Evolutionary conservation across 2,888 invertebrate genomes (phyloP).

Genomic region (Aethes cnicana): DNA sequence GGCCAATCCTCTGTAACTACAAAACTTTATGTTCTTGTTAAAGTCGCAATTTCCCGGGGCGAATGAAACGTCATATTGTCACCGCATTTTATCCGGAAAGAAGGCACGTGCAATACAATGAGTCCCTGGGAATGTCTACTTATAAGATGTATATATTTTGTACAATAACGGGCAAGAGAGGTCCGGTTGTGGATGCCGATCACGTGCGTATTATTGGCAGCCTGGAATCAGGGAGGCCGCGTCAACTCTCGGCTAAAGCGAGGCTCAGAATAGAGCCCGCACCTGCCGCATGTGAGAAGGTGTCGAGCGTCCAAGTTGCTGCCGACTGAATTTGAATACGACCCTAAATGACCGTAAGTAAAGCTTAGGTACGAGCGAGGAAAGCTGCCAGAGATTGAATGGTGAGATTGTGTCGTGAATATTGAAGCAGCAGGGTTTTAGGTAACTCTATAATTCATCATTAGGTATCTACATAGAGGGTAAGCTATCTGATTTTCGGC

Average conservation of each 20-base stretch:
- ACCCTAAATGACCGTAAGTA: constrained; percentile 21
- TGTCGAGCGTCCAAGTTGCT: constrained; percentile 1
- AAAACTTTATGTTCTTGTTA: constrained; percentile 18
- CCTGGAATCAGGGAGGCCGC: constrained; percentile 61
- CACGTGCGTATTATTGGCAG: constrained; percentile 77
- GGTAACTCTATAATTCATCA: no score
- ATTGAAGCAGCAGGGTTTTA: not conserved
- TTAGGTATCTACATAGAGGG: no score
- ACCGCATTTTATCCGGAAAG: constrained; percentile 23
- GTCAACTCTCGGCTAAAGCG: constrained; percentile 46
- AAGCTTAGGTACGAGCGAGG: not conserved
- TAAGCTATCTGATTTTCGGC: no score
- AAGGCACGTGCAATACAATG: constrained; percentile 28
- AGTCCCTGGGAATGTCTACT: constrained; percentile 22
- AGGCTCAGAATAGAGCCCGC: constrained; percentile 37
- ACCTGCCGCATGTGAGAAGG: constrained; percentile 4
- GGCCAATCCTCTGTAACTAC: constrained; percentile 11
- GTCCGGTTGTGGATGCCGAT: constrained; percentile 51
- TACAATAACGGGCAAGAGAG: constrained; percentile 53
- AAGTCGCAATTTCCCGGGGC: constrained; percentile 11
- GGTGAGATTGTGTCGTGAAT: not conserved
- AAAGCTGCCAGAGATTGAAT: constrained; percentile 1
- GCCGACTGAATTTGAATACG: constrained; percentile 23
- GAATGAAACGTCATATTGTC: constrained; percentile 44
- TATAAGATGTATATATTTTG: constrained; percentile 52